Conservation (phyloP, 2,797 vertebrate species). For the Psittacula derbiana region DNA sequence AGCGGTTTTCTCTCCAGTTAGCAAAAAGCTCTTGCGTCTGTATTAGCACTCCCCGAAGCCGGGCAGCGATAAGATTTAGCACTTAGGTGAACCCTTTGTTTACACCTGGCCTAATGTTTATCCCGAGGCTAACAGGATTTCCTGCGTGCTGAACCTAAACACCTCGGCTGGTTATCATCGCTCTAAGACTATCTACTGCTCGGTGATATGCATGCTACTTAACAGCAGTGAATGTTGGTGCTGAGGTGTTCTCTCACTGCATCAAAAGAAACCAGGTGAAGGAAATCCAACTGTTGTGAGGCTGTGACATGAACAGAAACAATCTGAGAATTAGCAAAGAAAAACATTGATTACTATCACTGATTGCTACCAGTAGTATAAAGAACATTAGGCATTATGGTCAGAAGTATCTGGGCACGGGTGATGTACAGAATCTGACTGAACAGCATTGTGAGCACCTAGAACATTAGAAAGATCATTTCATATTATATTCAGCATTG, state of each 20-base stretch:
- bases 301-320: neutral
- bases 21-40: neutral
- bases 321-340: neutral
- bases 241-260: neutral
- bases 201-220: neutral
- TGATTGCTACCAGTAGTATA: neutral
- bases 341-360: neutral
- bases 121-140: constrained; percentile 47
- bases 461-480: neutral
- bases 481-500: neutral
- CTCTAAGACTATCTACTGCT: neutral
- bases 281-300: neutral
- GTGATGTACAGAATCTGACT: neutral
- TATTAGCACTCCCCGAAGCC: neutral
- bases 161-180: neutral
- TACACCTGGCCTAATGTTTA: constrained; percentile 43
- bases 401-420: neutral
- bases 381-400: neutral
- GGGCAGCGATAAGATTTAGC: neutral
- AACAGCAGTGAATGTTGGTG: neutral
- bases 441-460: neutral
- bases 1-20: neutral
- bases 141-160: neutral
- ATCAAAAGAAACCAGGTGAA: neutral
- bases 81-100: constrained; percentile 39